Evolutionary conservation across 2,888 invertebrate species (phyloP).

Genomic region (Sericinus montela): DNA sequence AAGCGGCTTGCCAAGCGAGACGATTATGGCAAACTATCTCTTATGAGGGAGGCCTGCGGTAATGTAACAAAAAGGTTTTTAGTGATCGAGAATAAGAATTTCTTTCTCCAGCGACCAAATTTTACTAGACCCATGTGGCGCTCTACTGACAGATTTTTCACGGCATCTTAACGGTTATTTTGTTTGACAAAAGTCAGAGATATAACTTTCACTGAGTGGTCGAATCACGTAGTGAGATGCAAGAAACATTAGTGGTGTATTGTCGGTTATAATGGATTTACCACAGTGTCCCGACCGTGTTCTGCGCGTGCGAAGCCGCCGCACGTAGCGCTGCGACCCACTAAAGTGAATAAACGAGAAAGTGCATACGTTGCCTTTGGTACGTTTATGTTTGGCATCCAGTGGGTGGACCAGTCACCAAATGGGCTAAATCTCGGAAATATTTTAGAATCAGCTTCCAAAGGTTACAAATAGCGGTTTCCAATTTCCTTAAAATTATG

Average conservation of each 20-base stretch:
- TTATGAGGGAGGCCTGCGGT: too few relatives aligned
- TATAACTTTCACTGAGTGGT: conserved; percentile 59
- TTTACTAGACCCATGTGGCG: background rate
- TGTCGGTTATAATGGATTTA: conserved; percentile 52
- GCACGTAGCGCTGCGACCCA: conserved; percentile 54
- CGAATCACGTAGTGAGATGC: conserved; percentile 44
- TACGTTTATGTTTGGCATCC: conserved; percentile 1
- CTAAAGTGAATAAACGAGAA: conserved; percentile 65
- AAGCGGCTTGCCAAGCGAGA: too few relatives aligned
- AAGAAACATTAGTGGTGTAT: conserved; percentile 45
- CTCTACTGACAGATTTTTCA: conserved; percentile 18
- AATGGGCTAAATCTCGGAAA: background rate
- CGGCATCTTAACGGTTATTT: conserved; percentile 36
- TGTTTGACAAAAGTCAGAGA: conserved; percentile 45
- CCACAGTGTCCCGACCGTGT: conserved; percentile 29
- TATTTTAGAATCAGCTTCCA: background rate
- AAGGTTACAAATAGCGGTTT: background rate
- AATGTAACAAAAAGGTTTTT: too few relatives aligned
- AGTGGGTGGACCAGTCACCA: background rate
- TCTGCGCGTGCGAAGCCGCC: conserved; percentile 36
- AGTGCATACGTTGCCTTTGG: conserved; percentile 12
- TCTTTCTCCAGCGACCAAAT: background rate
- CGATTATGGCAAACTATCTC: too few relatives aligned
- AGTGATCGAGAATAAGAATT: too few relatives aligned
- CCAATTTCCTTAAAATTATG: background rate